Evolutionary conservation across 2,888 invertebrate species (phyloP).

Genomic region (Rhingia rostrata): DNA sequence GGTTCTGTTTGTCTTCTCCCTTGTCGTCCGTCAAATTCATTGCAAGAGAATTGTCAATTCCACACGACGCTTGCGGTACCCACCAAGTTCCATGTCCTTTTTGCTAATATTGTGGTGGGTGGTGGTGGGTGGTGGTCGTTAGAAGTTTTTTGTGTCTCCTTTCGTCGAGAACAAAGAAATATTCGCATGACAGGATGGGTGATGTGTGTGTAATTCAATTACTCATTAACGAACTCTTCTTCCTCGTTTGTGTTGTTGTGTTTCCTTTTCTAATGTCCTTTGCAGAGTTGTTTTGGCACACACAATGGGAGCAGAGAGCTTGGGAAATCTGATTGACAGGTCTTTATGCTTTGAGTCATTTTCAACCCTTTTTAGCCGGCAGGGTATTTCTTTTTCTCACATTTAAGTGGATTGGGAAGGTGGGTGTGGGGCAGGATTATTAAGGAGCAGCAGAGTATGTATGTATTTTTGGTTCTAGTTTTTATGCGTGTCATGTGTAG

Average conservation of each 20-base stretch:
- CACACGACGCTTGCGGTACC: constrained; percentile 52
- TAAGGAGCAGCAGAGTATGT: constrained; percentile 4
- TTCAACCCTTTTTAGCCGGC: constrained; percentile 50
- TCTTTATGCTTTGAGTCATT: constrained; percentile 41
- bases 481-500: constrained; percentile 65
- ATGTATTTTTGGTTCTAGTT: constrained; percentile 34
- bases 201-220: constrained; percentile 64
- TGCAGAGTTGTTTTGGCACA: constrained; percentile 38
- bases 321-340: constrained; percentile 65
- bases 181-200: constrained; percentile 18
- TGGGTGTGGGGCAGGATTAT: too few species aligned
- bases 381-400: constrained; percentile 4
- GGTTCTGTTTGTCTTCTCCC: constrained; percentile 19
- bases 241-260: constrained; percentile 15
- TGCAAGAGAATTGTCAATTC: constrained; percentile 62
- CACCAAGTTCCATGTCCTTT: constrained; percentile 14
- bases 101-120: background rate
- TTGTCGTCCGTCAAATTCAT: constrained; percentile 44
- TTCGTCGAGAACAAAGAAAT: constrained; percentile 23
- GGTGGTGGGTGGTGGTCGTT: background rate
- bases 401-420: constrained; percentile 3
- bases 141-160: background rate
- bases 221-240: constrained; percentile 66
- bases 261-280: constrained; percentile 51
- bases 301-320: constrained; percentile 5